Evolutionary conservation across 1,140 invertebrate species (phyloP).

Genomic region (Condylostylus longicornis): DNA sequence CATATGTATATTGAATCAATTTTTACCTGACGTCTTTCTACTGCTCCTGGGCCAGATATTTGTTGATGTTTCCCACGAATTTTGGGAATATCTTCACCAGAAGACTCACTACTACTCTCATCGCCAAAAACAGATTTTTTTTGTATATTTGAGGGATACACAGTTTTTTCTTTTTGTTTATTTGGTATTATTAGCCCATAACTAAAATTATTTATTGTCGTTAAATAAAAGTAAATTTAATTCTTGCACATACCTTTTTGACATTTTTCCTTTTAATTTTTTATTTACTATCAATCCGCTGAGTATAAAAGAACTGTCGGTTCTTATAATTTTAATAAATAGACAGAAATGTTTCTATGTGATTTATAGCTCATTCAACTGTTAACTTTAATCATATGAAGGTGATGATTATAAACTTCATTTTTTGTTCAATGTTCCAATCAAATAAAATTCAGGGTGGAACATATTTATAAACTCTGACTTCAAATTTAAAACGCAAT

Average conservation of each 20-base stretch:
- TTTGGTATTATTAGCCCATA: constrained; percentile 27
- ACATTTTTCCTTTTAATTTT: too few species aligned
- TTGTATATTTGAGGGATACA: neutral
- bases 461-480: too few species aligned
- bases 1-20: neutral
- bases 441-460: too few species aligned
- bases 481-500: too few species aligned
- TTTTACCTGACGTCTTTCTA: constrained; percentile 21
- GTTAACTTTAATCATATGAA: too few species aligned
- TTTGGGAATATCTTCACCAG: constrained; percentile 21
- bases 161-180: constrained; percentile 16
- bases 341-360: too few species aligned
- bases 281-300: too few species aligned
- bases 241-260: constrained; percentile 26
- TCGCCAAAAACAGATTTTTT: constrained; percentile 31
- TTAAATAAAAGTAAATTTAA: neutral
- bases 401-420: too few species aligned
- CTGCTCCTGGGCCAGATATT: constrained; percentile 25
- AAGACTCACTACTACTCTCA: constrained; percentile 30
- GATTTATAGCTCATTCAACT: too few species aligned
- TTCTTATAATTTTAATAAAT: too few species aligned
- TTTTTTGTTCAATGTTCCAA: too few species aligned
- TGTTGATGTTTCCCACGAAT: constrained; percentile 16
- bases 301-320: too few species aligned
- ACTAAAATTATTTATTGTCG: constrained; percentile 9